Base-by-base conservation (phyloP, 2,113 vertebrate genomes). In the Conger conger region DNA sequence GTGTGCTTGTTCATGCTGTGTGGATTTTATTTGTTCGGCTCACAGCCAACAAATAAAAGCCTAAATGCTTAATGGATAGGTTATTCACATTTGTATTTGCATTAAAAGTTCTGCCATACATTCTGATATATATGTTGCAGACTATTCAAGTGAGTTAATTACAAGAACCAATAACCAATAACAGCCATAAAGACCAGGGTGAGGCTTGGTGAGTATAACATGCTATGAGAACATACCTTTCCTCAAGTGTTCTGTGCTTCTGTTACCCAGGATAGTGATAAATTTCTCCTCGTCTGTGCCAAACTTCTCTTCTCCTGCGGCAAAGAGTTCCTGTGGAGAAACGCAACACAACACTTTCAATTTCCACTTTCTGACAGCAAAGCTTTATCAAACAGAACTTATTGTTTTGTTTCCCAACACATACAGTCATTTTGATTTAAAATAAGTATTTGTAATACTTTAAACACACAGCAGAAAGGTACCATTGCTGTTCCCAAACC, bases 261-360 rank as follows among this genome's bases (percentile, higher is more conserved):
- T 95, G 53, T 96, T 99, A 85, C 98, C 97, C 84, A 99, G 89
- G 87, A 99, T 97, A 50, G 94, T 96, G 92, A 99, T 96, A 84
- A 99, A 97, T 89, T 95, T 97, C 15, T 98, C 97, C 93, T 99
- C 97, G 82, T 99, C 97, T 0, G 98, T 99, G 88, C 98, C 98
- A 92, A 96, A 96, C 87, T 97, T 98, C 57, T 95, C 93, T 82
- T 97, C 96, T 27, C 98, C 98, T 37, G 98, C 98, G 86, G 94
- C 94, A 77, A 95, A 98, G 91, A 99, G 89, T 68, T 95, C 95
- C 98, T 99, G 93, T n/a, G 17, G 45, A 7, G 68, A 38, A 85
- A 89, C 3, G 82, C 17, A 81, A 27, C 57, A 63, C 20, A 63
- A 63, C 4, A 9, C 3, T 63, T 63, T 27, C 57, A 20, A 63